Percentiles rank a stretch among this genome's conserved stretches.
Conservation (phyloP, 2,888 invertebrate species). For the Galeopsomyia nigrocyanea region DNA sequence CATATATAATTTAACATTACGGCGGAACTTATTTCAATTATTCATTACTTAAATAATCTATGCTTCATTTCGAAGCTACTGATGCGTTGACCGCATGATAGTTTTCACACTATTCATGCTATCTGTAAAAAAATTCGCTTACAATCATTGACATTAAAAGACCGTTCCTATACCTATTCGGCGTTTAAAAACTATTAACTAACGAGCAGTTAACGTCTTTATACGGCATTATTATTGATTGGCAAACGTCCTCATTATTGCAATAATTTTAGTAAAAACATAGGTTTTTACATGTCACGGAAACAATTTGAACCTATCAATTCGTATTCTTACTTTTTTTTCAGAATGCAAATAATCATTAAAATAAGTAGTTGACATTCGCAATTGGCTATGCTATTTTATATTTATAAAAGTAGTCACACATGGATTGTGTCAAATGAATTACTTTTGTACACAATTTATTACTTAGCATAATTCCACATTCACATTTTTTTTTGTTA, state of each 20-base stretch:
- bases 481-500: constrained; percentile 5
- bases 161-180: constrained; percentile 23
- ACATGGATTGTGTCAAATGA: constrained; percentile 29
- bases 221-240: constrained; percentile 38
- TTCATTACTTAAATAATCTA: constrained; percentile 30
- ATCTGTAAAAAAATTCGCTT: constrained; percentile 44
- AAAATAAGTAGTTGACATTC: constrained; percentile 33
- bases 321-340: constrained; percentile 6
- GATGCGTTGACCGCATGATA: constrained; percentile 23
- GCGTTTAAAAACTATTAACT: constrained; percentile 25
- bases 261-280: constrained; percentile 42
- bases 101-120: constrained; percentile 22
- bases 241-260: constrained; percentile 46
- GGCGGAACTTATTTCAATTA: constrained; percentile 40
- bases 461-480: constrained; percentile 39
- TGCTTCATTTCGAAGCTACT: constrained; percentile 38
- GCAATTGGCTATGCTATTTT: constrained; percentile 41
- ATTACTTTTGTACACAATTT: constrained; percentile 36
- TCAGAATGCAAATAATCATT: constrained; percentile 15
- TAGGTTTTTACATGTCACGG: constrained; percentile 28
- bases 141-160: constrained; percentile 45
- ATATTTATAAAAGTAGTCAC: constrained; percentile 33
- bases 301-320: not conserved
- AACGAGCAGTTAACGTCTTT: constrained; percentile 30
- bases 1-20: constrained; percentile 43